These are phyloP conservation scores for Rugalucina vietnamica DNA, from an alignment of 2,888 invertebrate species.

Conservation along the genomic window DNA sequence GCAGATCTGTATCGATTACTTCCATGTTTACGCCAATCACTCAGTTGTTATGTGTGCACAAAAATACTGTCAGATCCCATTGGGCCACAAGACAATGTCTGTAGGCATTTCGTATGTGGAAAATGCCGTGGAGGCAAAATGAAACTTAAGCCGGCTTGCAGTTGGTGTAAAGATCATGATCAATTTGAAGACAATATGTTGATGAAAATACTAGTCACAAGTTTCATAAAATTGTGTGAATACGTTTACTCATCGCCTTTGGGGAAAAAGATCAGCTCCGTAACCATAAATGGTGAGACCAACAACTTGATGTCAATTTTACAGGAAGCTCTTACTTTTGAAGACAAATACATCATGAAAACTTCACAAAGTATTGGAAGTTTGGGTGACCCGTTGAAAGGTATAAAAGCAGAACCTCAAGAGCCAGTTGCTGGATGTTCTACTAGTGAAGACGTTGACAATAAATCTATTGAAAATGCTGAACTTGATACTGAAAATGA, in stretches of 20 bases:
- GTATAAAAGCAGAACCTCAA: neutral
- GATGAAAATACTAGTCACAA: slow-evolving; percentile 91
- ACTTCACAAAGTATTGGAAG: neutral
- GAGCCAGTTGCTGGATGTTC: slow-evolving; percentile 28
- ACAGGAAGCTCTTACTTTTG: slow-evolving; percentile 74
- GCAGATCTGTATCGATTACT: slow-evolving; percentile 92
- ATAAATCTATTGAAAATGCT: neutral
- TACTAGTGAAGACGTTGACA: neutral
- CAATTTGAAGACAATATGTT: slow-evolving; percentile 93
- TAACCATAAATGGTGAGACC: slow-evolving; percentile 71
- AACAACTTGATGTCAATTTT: slow-evolving; percentile 74
- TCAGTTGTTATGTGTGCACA: slow-evolving; percentile 95
- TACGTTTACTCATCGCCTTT: slow-evolving; percentile 87
- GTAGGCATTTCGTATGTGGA: slow-evolving; percentile 95
- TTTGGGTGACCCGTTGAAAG: neutral
- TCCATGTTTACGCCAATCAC: slow-evolving; percentile 92
- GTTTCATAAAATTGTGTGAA: slow-evolving; percentile 94
- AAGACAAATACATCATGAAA: slow-evolving; percentile 61
- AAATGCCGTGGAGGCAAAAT: slow-evolving; percentile 93
- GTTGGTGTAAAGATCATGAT: slow-evolving; percentile 93
- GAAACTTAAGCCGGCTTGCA: slow-evolving; percentile 92
- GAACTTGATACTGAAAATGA: neutral
- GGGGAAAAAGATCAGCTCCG: slow-evolving; percentile 62
- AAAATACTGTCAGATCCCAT: slow-evolving; percentile 92
- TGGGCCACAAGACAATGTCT: slow-evolving; percentile 89